Conservation (phyloP, 2,888 invertebrate genomes). For the Caenorhabditis angaria region DNA sequence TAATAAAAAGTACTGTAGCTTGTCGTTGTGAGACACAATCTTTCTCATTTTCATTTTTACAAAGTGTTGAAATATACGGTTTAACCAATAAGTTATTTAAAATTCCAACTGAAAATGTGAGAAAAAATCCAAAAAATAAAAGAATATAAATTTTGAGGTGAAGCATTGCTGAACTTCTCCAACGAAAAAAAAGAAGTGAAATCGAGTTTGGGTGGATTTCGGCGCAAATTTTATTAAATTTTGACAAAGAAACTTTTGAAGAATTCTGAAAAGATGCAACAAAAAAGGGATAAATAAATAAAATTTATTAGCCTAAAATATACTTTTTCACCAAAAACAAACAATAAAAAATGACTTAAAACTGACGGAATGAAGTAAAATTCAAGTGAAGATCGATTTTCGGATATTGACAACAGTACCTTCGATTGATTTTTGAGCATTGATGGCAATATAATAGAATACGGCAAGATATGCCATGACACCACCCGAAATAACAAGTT, state of each 20-base stretch:
- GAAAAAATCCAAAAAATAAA: neutral
- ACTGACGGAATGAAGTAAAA: neutral
- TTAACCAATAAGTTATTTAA: neutral
- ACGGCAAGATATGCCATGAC: slow-evolving; percentile 86
- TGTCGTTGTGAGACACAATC: slow-evolving; percentile 37
- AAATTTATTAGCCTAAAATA: slow-evolving; percentile 5
- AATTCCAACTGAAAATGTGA: neutral
- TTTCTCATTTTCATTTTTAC: neutral
- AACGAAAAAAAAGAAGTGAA: neutral
- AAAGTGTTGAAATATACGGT: neutral
- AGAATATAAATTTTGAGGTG: neutral
- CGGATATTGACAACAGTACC: slow-evolving; percentile 33
- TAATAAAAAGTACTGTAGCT: slow-evolving; percentile 45
- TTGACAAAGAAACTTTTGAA: neutral
- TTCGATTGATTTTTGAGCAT: slow-evolving; percentile 45
- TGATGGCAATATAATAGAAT: slow-evolving; percentile 73
- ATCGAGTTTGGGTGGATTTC: neutral
- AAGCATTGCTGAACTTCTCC: neutral
- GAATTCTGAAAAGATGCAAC: no score
- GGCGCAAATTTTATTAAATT: neutral
- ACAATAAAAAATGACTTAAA: neutral
- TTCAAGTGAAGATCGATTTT: slow-evolving; percentile 13
- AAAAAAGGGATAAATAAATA: no score
- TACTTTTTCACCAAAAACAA: neutral
- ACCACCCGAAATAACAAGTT: slow-evolving; percentile 87